Percentiles rank a stretch among this genome's conserved stretches.
phyloP scores from a whole-genome alignment of 2,113 vertebrate species.

The Apaloderma vittatum region DNA sequence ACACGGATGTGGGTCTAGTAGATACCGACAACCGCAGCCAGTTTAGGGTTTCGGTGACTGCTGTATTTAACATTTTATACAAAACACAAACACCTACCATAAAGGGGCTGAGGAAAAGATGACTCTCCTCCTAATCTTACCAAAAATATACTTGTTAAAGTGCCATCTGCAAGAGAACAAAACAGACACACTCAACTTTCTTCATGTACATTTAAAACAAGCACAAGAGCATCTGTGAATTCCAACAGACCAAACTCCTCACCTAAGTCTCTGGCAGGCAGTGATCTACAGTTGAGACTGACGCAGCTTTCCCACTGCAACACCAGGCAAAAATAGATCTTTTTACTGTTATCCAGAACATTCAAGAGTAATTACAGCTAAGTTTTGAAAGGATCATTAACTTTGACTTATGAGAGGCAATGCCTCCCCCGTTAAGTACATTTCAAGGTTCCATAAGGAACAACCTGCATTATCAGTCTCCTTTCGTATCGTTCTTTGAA shows the following conservation, averaged over 20 bases:
- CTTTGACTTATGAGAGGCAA: slow-evolving; percentile 57
- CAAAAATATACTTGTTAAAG: slow-evolving; percentile 69
- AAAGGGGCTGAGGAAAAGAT: slow-evolving; percentile 49
- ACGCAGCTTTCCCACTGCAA: slow-evolving; percentile 27
- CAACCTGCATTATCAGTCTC: slow-evolving; percentile 39
- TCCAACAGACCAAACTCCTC: neutral
- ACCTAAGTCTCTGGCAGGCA: slow-evolving; percentile 5
- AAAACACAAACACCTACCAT: slow-evolving; percentile 34
- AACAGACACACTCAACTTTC: slow-evolving; percentile 30
- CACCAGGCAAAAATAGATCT: slow-evolving; percentile 53
- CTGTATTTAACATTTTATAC: neutral
- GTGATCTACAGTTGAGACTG: neutral
- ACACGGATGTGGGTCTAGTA: neutral
- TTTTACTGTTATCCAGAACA: slow-evolving; percentile 58
- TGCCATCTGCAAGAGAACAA: slow-evolving; percentile 63
- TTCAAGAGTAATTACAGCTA: slow-evolving; percentile 49
- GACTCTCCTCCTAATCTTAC: slow-evolving; percentile 42
- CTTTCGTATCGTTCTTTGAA: neutral
- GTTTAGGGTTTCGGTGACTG: neutral
- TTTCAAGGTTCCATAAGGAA: slow-evolving; percentile 57
- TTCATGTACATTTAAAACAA: slow-evolving; percentile 14
- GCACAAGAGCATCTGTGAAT: slow-evolving; percentile 12
- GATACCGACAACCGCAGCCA: neutral
- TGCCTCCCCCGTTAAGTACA: slow-evolving; percentile 47
- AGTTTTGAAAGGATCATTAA: slow-evolving; percentile 69